Evolutionary conservation across 2,888 invertebrate species (phyloP).

Genomic region (Ephialtes manifestator): DNA sequence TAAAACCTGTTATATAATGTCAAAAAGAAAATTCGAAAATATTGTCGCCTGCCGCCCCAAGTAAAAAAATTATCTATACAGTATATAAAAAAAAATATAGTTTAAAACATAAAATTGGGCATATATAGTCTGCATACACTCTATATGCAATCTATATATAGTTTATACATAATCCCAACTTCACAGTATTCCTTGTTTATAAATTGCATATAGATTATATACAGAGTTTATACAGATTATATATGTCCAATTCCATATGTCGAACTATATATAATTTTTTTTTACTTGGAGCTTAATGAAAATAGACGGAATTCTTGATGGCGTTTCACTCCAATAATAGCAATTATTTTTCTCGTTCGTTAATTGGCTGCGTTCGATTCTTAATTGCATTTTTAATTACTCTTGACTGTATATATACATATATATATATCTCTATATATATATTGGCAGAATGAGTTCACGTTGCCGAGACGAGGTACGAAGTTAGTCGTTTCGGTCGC

Average conservation of each 20-base stretch:
- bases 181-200: too few species aligned
- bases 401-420: slow-evolving; percentile 3
- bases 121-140: too few species aligned
- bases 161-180: too few species aligned
- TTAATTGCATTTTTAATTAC: slow-evolving; percentile 61
- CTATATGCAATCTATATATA: too few species aligned
- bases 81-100: too few species aligned
- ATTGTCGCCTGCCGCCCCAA: neutral
- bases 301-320: slow-evolving; percentile 73
- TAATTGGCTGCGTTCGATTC: slow-evolving; percentile 66
- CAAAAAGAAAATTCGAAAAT: neutral
- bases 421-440: slow-evolving; percentile 12
- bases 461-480: neutral
- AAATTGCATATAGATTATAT: too few species aligned
- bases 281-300: slow-evolving; percentile 73
- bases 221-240: too few species aligned
- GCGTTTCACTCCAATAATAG: slow-evolving; percentile 72
- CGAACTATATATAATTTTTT: too few species aligned
- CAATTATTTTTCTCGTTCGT: slow-evolving; percentile 71
- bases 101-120: too few species aligned
- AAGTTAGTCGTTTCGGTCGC: slow-evolving; percentile 28
- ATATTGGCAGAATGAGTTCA: neutral
- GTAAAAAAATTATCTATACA: too few species aligned
- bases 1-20: neutral
- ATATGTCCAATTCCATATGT: too few species aligned